These are phyloP conservation scores for Catostylus mosaicus DNA, from an alignment of 30 jellyfish, hydroid and myxozoan species.

Conservation along the genomic window DNA sequence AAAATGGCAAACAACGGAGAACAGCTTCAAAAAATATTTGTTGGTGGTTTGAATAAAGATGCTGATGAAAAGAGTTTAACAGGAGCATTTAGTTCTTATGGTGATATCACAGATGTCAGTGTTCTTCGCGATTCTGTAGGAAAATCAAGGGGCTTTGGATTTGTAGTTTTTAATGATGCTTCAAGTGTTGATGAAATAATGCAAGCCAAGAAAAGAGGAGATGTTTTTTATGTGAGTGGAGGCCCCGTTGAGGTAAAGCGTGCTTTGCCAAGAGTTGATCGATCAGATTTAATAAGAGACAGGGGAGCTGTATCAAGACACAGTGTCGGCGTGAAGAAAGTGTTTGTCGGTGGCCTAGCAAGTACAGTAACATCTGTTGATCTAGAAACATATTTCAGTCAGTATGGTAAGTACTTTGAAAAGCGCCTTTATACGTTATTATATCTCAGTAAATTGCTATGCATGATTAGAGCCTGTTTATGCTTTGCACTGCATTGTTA, in stretches of 20 bases:
- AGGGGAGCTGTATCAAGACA: conserved; percentile 30
- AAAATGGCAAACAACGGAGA: conserved; percentile 63
- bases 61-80: conserved; percentile 72
- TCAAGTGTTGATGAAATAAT: conserved; percentile 82
- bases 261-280: conserved; percentile 79
- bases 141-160: conserved; percentile 92
- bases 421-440: not conserved
- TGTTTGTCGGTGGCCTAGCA: conserved; percentile 94
- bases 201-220: conserved; percentile 81
- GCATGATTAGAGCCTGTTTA: too few relatives aligned
- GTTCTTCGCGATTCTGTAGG: conserved; percentile 79
- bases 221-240: conserved; percentile 65
- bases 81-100: conserved; percentile 61
- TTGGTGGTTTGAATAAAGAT: conserved; percentile 84
- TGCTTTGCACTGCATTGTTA: too few relatives aligned
- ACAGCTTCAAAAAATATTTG: conserved; percentile 85
- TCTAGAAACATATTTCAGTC: conserved; percentile 66
- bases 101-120: conserved; percentile 72
- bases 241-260: conserved; percentile 90
- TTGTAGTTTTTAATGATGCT: conserved; percentile 79
- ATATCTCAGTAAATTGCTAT: too few relatives aligned
- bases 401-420: conserved; percentile 52
- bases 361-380: conserved; percentile 66
- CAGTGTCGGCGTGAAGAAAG: conserved; percentile 54
- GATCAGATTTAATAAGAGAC: conserved; percentile 26